Conservation (phyloP, 2,888 invertebrate species). For the Crossocerus cetratus region DNA sequence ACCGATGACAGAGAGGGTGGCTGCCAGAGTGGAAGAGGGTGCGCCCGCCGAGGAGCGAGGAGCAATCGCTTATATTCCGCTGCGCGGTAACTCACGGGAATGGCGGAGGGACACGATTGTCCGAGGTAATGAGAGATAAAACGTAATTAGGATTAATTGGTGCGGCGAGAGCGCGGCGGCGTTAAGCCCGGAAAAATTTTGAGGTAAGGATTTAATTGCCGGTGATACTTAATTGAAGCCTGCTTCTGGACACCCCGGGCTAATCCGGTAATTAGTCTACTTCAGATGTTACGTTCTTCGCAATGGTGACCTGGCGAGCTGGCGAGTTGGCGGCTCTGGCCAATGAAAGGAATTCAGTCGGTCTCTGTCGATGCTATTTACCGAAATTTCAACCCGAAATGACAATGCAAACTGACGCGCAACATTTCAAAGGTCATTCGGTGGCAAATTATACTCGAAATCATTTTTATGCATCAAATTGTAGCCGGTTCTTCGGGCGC, state of each 20-base stretch:
- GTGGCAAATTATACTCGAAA: background rate
- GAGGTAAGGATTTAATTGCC: background rate
- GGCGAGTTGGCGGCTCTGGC: too few relatives aligned
- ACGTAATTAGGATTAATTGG: slow-evolving; percentile 33
- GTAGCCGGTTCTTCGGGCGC: background rate
- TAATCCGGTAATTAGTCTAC: too few relatives aligned
- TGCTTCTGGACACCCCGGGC: background rate
- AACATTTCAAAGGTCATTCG: background rate
- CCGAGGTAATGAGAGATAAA: slow-evolving; percentile 10
- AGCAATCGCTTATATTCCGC: slow-evolving; percentile 49
- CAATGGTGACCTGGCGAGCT: too few relatives aligned
- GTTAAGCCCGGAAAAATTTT: slow-evolving; percentile 1
- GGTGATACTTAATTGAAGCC: slow-evolving; percentile 9
- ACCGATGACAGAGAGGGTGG: slow-evolving; percentile 13
- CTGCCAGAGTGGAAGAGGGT: slow-evolving; percentile 14
- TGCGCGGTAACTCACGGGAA: slow-evolving; percentile 32
- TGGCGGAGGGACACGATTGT: slow-evolving; percentile 23
- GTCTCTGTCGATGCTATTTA: background rate
- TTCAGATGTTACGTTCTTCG: too few relatives aligned
- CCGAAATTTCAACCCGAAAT: background rate
- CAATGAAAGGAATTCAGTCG: too few relatives aligned
- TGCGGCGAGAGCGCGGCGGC: background rate
- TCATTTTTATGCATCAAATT: background rate
- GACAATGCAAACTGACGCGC: background rate
- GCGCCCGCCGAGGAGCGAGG: slow-evolving; percentile 20